Conservation (phyloP, 2,113 vertebrate genomes). For the Sporophila hypoxantha region DNA sequence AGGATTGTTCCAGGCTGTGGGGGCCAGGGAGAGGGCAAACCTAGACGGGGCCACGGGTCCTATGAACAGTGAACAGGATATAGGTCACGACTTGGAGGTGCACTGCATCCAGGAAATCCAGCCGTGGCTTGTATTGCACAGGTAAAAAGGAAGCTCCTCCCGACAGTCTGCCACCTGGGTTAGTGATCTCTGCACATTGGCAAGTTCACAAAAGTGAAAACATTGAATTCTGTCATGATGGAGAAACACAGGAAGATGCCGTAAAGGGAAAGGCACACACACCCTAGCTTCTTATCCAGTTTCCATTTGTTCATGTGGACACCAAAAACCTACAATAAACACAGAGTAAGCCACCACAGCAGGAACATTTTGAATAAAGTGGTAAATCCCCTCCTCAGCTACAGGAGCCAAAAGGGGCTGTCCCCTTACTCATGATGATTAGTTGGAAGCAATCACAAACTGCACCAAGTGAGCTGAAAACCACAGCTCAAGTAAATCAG, state of each 20-base stretch:
- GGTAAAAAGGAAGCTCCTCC: slow-evolving; percentile 62
- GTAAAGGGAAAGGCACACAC: slow-evolving; percentile 87
- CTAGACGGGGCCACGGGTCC: slow-evolving; percentile 30
- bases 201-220: slow-evolving; percentile 98
- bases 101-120: slow-evolving; percentile 25
- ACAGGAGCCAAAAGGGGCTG: not conserved
- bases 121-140: slow-evolving; percentile 77
- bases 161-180: slow-evolving; percentile 42
- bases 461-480: not conserved
- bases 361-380: not conserved
- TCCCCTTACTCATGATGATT: not conserved
- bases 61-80: slow-evolving; percentile 48
- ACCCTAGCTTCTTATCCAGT: slow-evolving; percentile 88
- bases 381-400: not conserved
- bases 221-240: slow-evolving; percentile 98
- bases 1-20: slow-evolving; percentile 49
- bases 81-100: slow-evolving; percentile 22
- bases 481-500: not conserved
- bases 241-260: slow-evolving; percentile 95
- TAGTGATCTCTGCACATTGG: slow-evolving; percentile 89
- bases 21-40: not conserved
- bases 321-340: slow-evolving; percentile 81
- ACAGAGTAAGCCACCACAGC: slow-evolving; percentile 6
- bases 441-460: not conserved
- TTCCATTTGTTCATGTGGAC: slow-evolving; percentile 96